phyloP scores from a whole-genome alignment of 2,888 invertebrate genomes.

The Sesamia inferens region DNA sequence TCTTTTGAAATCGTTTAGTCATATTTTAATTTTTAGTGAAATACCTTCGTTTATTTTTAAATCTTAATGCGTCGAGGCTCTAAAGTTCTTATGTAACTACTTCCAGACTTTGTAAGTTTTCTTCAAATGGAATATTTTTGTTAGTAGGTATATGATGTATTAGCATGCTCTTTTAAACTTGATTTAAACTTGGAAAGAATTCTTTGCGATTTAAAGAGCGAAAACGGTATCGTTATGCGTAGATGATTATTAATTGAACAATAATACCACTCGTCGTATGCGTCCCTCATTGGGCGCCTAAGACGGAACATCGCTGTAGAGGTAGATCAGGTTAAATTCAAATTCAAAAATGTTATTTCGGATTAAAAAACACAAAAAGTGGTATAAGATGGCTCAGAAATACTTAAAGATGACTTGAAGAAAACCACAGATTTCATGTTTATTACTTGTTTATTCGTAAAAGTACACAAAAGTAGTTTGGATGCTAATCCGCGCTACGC shows the following conservation, averaged over 20 bases:
- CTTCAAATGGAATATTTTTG: constrained; percentile 43
- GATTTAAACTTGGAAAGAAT: constrained; percentile 23
- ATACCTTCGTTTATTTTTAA: constrained; percentile 51
- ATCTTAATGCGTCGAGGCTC: constrained; percentile 38
- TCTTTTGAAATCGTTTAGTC: constrained; percentile 52
- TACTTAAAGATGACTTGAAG: too few species aligned
- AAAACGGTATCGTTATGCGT: neutral
- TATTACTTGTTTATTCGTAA: too few species aligned
- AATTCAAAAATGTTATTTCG: too few species aligned
- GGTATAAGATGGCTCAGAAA: too few species aligned
- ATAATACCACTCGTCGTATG: neutral
- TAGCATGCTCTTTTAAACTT: constrained; percentile 19
- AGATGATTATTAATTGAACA: neutral
- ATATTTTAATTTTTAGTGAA: constrained; percentile 59
- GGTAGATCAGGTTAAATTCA: too few species aligned
- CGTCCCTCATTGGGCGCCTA: too few species aligned
- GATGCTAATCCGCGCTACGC: too few species aligned
- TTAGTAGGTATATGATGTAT: constrained; percentile 22
- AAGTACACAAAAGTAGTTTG: too few species aligned
- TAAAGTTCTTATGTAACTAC: constrained; percentile 44
- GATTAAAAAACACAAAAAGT: too few species aligned
- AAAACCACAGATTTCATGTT: too few species aligned
- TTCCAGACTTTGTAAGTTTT: constrained; percentile 47
- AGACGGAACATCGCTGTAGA: too few species aligned
- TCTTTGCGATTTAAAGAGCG: neutral